Evolutionary conservation across 2,797 vertebrate genomes (phyloP).

Genomic region (Coregonus ussuriensis): DNA sequence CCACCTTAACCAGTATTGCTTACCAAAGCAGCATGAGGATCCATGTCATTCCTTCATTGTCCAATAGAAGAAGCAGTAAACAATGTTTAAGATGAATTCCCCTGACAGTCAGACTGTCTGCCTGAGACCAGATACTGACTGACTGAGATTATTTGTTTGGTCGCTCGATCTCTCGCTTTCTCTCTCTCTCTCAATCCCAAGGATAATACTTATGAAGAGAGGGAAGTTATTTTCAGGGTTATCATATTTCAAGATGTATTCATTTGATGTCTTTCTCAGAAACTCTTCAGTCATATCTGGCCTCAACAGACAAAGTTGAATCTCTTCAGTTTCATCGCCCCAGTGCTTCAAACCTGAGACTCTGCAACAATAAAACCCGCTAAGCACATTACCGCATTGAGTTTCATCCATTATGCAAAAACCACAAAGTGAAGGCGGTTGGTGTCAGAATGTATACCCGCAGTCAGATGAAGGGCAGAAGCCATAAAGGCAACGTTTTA

Average conservation of each 20-base stretch:
- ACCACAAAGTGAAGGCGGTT: slow-evolving; percentile 26
- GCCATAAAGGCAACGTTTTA: slow-evolving; percentile 28
- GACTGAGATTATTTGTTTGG: not conserved
- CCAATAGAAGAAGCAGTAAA: slow-evolving; percentile 38
- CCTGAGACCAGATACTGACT: not conserved
- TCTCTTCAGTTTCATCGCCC: slow-evolving; percentile 15
- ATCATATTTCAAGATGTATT: slow-evolving; percentile 15
- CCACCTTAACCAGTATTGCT: no score
- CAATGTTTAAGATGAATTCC: no score
- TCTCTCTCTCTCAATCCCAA: not conserved
- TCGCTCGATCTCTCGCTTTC: not conserved
- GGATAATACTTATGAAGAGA: not conserved
- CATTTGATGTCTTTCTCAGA: not conserved
- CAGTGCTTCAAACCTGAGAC: slow-evolving; percentile 9
- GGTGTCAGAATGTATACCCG: slow-evolving; percentile 11
- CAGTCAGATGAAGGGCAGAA: not conserved
- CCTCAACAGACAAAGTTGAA: slow-evolving; percentile 13
- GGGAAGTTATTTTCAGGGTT: not conserved
- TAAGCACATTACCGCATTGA: slow-evolving; percentile 29
- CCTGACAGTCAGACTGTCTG: not conserved
- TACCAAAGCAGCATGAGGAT: not conserved
- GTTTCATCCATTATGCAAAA: slow-evolving; percentile 33
- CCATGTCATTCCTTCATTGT: slow-evolving; percentile 26
- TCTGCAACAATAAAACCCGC: slow-evolving; percentile 4
- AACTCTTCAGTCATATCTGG: slow-evolving; percentile 28